These are phyloP conservation scores for Hemicordylus capensis DNA, from an alignment of 2,113 vertebrate species.

Conservation along the genomic window DNA sequence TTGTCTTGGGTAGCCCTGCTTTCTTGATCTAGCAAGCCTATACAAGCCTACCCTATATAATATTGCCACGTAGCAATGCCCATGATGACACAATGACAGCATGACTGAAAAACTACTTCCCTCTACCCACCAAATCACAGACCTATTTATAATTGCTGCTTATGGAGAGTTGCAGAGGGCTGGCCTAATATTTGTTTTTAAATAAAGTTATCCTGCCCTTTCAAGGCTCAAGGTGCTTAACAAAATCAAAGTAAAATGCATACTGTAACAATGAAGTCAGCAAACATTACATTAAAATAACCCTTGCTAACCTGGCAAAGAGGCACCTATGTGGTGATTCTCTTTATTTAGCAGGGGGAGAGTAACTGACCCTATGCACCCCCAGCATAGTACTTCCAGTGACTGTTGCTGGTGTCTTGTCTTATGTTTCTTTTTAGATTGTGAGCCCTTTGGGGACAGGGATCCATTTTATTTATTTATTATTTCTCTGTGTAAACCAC, in stretches of 20 bases:
- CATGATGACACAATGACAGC: background rate
- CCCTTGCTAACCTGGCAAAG: too few relatives aligned
- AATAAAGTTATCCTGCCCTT: background rate
- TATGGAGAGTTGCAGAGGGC: background rate
- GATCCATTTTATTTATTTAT: too few relatives aligned
- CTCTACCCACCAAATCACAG: background rate
- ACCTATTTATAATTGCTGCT: background rate
- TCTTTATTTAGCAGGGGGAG: too few relatives aligned
- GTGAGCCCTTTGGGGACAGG: too few relatives aligned
- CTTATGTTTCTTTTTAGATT: too few relatives aligned
- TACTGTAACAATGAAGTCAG: background rate
- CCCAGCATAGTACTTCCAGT: too few relatives aligned
- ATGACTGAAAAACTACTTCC: background rate
- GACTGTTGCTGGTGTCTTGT: too few relatives aligned
- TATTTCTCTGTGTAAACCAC: too few relatives aligned
- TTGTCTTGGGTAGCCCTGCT: too few relatives aligned
- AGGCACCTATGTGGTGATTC: too few relatives aligned
- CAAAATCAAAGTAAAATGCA: background rate
- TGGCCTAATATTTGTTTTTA: background rate
- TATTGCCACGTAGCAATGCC: background rate
- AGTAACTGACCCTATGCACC: too few relatives aligned
- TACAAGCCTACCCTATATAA: background rate
- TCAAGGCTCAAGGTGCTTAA: background rate
- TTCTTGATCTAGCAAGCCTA: background rate
- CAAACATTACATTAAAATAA: background rate